Evolutionary conservation across 2,888 invertebrate species (phyloP), one percentile per base, ranked within the genome.

Genomic region (Spisula subtruncata): DNA sequence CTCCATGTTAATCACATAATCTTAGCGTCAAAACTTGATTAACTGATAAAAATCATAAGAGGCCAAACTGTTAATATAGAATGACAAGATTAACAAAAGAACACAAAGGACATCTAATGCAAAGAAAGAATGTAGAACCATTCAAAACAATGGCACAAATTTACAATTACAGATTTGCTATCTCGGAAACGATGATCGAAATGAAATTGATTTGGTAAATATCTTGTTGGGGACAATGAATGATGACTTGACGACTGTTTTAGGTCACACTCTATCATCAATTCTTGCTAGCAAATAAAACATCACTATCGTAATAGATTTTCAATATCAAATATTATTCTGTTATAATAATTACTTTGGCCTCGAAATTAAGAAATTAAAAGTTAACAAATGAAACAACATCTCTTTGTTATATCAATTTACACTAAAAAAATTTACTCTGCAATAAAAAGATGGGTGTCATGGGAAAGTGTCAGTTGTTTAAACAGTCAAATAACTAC

Each of bases 21-120:
- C 83, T n/a, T 83, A 29, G 80, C 79, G 83, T 83, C 87, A 88
- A 83, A 83, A 46, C 79, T 48, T 83, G 87, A 88, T 88, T 88
- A 88, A 83, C 80, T 56, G 87, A 88, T 88, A 83, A 88, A 87
- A 88, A 88, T 83, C 87, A 84, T 80, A 80, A 84, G 87, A 83
- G 83, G 83, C 56, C 79, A 79, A 84, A 88, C 60, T 79, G 80
- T 60, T 60, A 79, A 83, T 83, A 88, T 60, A 41, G 56, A 83
- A 41, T 83, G 35, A 60, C 83, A 60, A 54, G 75, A 75, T 75
- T 83, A 46, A 35, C 66, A 88, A 84, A 79, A 20, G 29, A 84
- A 80, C 83, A 88, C 87, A 88, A 88, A 86, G 83, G 46, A 60
- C 41, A n/a, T 51, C 41, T 29, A 81, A 51, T n/a, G 51, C n/a